phyloP scores from a whole-genome alignment of 2,113 vertebrate genomes.

The Pogona vitticeps region DNA sequence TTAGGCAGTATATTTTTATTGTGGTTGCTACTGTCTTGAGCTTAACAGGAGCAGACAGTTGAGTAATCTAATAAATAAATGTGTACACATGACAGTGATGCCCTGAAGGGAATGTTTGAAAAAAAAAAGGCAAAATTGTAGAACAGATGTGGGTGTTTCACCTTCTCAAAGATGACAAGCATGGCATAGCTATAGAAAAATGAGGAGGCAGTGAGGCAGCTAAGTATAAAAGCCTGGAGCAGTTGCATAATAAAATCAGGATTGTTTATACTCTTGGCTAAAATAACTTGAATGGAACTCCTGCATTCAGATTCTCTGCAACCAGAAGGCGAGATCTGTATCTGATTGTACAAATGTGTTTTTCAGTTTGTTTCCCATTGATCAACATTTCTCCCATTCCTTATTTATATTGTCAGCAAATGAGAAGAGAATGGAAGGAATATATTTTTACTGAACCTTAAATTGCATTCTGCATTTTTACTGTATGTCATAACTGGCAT shows the following conservation, averaged over 20 bases:
- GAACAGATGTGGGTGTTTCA: background rate
- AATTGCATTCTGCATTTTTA: background rate
- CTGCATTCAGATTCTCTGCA: background rate
- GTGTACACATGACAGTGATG: background rate
- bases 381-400: background rate
- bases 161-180: background rate
- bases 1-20: background rate
- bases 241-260: background rate
- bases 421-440: background rate
- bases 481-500: too few species aligned
- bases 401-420: background rate
- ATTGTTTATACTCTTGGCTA: background rate
- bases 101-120: background rate
- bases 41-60: background rate
- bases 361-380: background rate
- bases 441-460: background rate
- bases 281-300: background rate
- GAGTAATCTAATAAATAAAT: constrained; percentile 1
- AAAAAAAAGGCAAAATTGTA: too few species aligned
- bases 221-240: background rate
- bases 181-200: background rate
- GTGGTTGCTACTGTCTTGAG: background rate
- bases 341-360: background rate
- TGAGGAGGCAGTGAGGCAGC: background rate
- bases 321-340: background rate